These are phyloP conservation scores for Pristionchus fissidentatus DNA, from an alignment of 2,888 invertebrate genomes.

Conservation along the genomic window DNA sequence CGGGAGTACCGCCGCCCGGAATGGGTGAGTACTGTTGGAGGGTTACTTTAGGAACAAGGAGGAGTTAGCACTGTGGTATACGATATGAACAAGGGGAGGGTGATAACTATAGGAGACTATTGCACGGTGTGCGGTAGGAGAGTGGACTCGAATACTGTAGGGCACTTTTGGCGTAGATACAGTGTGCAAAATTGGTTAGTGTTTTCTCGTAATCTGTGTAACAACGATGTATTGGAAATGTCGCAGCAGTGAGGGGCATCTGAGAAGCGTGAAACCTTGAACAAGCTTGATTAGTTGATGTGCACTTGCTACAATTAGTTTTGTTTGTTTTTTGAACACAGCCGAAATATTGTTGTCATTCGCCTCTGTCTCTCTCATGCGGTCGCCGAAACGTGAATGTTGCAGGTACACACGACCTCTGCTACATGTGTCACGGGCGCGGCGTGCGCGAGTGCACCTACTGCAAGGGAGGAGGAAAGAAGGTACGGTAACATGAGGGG, in stretches of 20 bases:
- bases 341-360: not conserved
- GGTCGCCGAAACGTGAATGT: not conserved
- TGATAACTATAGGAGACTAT: no score
- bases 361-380: not conserved
- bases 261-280: no score
- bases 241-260: not conserved
- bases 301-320: no score
- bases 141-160: no score
- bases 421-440: conserved; percentile 73
- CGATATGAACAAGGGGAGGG: not conserved
- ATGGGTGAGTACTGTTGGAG: conserved; percentile 63
- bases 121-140: no score
- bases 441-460: conserved; percentile 74
- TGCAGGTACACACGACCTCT: conserved; percentile 71
- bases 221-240: not conserved
- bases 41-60: not conserved
- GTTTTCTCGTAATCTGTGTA: not conserved
- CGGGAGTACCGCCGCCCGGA: conserved; percentile 75
- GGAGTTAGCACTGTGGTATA: not conserved
- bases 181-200: not conserved
- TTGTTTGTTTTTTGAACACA: no score
- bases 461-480: conserved; percentile 75
- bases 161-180: no score
- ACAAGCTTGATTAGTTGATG: no score
- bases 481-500: conserved; percentile 63